Conservation (phyloP, 1,140 invertebrate species). For the Danaus melanippus region DNA sequence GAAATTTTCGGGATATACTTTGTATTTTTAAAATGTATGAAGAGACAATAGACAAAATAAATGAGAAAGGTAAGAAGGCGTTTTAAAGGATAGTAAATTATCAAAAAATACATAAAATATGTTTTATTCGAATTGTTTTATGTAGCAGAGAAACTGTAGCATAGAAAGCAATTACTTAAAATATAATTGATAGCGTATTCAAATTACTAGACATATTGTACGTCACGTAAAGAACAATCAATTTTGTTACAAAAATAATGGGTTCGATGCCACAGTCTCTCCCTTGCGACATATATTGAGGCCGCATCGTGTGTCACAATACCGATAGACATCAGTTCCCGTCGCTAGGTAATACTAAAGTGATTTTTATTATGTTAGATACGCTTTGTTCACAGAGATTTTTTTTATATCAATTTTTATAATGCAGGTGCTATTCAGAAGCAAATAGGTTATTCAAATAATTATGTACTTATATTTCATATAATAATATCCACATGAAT, state of each 20-base stretch:
- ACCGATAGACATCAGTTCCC: slow-evolving; percentile 62
- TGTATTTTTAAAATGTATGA: too few species aligned
- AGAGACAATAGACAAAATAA: too few species aligned
- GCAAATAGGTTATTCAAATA: too few species aligned
- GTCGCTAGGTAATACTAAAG: slow-evolving; percentile 59
- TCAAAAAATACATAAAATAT: too few species aligned
- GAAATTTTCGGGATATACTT: too few species aligned
- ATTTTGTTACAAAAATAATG: slow-evolving; percentile 67
- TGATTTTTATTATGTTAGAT: slow-evolving; percentile 69
- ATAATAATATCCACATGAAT: slow-evolving; percentile 16
- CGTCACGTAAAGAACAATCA: slow-evolving; percentile 37
- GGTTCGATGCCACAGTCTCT: slow-evolving; percentile 45
- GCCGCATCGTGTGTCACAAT: slow-evolving; percentile 61
- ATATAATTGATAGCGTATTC: slow-evolving; percentile 25
- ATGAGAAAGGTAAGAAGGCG: too few species aligned
- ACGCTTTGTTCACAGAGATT: slow-evolving; percentile 54
- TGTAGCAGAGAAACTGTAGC: too few species aligned
- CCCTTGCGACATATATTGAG: slow-evolving; percentile 57
- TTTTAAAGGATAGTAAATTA: too few species aligned
- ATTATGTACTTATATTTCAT: too few species aligned
- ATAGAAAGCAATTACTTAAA: not conserved
- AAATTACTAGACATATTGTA: slow-evolving; percentile 38
- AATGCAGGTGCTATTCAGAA: too few species aligned
- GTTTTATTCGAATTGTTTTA: too few species aligned
- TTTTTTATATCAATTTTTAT: too few species aligned